Conservation (phyloP, 1,140 invertebrate species). For the Drosophila virilis region DNA sequence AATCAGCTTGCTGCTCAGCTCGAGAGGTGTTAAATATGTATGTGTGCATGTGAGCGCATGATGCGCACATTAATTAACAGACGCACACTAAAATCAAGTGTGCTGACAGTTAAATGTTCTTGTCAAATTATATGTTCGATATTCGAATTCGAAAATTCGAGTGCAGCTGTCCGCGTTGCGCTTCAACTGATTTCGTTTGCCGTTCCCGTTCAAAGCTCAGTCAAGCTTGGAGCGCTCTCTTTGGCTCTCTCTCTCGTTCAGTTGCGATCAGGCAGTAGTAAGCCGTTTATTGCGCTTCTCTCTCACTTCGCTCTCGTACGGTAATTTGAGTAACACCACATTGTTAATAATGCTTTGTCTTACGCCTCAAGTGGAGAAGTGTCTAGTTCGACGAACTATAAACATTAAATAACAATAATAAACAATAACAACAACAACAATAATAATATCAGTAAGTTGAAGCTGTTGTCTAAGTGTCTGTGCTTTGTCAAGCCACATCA, state of each 20-base stretch:
- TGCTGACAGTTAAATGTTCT: not conserved
- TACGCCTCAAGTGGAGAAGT: conserved; percentile 42
- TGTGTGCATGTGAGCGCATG: not conserved
- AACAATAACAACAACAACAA: conserved; percentile 23
- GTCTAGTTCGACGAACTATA: conserved; percentile 58
- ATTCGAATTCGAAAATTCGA: not conserved
- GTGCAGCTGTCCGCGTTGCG: not conserved
- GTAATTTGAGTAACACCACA: conserved; percentile 22
- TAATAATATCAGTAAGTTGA: conserved; percentile 54
- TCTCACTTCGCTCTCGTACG: conserved; percentile 5
- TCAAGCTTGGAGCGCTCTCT: not conserved
- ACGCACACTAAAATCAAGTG: not conserved
- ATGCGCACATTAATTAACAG: not conserved
- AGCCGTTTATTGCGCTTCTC: conserved; percentile 1
- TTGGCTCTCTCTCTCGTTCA: not conserved
- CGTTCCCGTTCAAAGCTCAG: not conserved
- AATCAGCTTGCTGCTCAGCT: no score
- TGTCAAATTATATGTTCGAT: no score
- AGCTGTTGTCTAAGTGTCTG: conserved; percentile 75
- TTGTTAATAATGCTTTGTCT: conserved; percentile 52
- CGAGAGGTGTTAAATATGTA: not conserved
- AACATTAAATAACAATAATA: conserved; percentile 81
- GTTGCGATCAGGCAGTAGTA: conserved; percentile 15
- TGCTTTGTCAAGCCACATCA: conserved; percentile 69
- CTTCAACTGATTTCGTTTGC: not conserved